Evolutionary conservation across 2,113 vertebrate genomes (phyloP).

Genomic region (Ctenomys sociabilis): DNA sequence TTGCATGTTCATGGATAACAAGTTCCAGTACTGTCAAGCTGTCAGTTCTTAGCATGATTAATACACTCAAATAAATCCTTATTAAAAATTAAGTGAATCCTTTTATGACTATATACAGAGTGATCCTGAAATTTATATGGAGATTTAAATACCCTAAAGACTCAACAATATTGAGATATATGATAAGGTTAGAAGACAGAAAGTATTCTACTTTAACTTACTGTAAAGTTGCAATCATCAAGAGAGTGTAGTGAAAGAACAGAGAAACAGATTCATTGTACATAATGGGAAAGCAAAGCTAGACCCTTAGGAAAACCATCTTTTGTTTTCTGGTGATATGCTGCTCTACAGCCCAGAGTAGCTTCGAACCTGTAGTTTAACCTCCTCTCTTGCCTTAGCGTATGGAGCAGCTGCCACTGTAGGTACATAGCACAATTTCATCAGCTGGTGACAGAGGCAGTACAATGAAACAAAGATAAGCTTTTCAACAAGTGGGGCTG

Average conservation of each 20-base stretch:
- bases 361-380: not conserved
- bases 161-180: not conserved
- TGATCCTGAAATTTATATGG: not conserved
- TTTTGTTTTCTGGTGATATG: not conserved
- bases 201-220: not conserved
- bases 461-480: not conserved
- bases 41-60: not conserved
- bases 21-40: not conserved
- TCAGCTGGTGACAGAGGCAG: not conserved
- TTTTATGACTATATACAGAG: not conserved
- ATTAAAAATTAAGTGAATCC: not conserved
- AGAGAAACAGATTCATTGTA: not conserved
- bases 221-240: not conserved
- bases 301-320: not conserved
- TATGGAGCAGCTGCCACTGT: not conserved
- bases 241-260: not conserved
- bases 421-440: not conserved
- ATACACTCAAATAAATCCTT: not conserved
- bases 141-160: not conserved
- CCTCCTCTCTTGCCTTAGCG: not conserved
- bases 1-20: not conserved
- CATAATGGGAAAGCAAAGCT: not conserved
- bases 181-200: not conserved
- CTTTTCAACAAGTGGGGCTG: not conserved
- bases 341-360: too few species aligned